Conservation (phyloP, 2,888 invertebrate genomes). For the Limenitis camilla region DNA sequence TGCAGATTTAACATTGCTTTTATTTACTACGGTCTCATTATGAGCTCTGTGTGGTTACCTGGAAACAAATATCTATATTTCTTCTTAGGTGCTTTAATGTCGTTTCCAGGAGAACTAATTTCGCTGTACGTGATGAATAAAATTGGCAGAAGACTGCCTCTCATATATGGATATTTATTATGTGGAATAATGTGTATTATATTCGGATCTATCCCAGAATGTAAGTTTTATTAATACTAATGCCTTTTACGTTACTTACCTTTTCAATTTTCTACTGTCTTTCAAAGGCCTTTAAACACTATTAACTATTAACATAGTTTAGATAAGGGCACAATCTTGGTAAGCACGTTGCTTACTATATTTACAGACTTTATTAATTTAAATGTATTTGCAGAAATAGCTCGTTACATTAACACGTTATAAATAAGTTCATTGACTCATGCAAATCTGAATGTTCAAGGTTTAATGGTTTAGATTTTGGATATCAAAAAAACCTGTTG, state of each 20-base stretch:
- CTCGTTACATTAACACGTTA: no score
- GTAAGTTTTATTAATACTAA: conserved; percentile 31
- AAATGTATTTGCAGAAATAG: no score
- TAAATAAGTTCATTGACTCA: no score
- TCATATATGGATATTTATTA: conserved; percentile 43
- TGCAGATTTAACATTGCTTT: conserved; percentile 51
- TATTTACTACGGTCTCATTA: conserved; percentile 56
- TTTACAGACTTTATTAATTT: neutral
- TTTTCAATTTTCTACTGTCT: no score
- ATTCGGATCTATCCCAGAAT: conserved; percentile 42
- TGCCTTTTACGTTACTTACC: neutral
- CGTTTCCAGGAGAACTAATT: conserved; percentile 57
- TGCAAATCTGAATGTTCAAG: no score
- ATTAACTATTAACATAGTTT: no score
- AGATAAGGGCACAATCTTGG: no score
- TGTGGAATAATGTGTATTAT: conserved; percentile 43
- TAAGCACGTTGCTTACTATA: no score
- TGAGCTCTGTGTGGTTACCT: conserved; percentile 56
- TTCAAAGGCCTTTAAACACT: no score
- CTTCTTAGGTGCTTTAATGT: conserved; percentile 52
- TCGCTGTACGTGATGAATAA: conserved; percentile 55
- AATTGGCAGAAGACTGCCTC: conserved; percentile 48
- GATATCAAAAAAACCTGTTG: no score
- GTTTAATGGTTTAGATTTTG: no score
- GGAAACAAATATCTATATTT: conserved; percentile 61